phyloP scores from a whole-genome alignment of 2,113 vertebrate species.

The Bostrychus sinensis region DNA sequence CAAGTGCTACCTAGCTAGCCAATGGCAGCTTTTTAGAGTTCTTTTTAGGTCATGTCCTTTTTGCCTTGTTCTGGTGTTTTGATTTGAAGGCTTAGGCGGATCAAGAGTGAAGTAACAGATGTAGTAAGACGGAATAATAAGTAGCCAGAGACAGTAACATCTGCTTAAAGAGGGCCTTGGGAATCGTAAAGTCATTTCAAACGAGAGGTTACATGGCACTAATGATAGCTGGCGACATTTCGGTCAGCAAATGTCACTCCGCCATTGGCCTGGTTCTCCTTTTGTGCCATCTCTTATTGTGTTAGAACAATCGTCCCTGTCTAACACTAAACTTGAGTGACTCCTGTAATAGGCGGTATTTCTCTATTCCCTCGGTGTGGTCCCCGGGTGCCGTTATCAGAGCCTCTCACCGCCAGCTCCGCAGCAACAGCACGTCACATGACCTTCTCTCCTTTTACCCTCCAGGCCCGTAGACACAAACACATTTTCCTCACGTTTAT shows the following conservation, averaged over 20 bases:
- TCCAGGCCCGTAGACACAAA: conserved; percentile 13
- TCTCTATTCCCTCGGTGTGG: not conserved
- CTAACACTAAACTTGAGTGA: conserved; percentile 22
- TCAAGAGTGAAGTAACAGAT: not conserved
- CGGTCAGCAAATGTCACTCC: not conserved
- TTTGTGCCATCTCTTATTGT: not conserved
- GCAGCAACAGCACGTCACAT: conserved; percentile 62
- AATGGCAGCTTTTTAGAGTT: too few relatives aligned
- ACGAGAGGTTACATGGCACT: not conserved
- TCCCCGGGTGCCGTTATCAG: conserved; percentile 26
- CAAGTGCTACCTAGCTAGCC: not conserved
- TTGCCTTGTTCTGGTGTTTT: not conserved
- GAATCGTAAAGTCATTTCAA: not conserved
- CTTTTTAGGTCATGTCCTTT: too few relatives aligned
- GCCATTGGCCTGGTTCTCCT: not conserved
- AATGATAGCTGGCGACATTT: not conserved
- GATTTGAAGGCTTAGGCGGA: not conserved
- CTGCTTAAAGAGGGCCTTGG: not conserved
- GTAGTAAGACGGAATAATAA: too few relatives aligned
- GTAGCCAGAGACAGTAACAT: too few relatives aligned
- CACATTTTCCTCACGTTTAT: not conserved
- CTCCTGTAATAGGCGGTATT: not conserved
- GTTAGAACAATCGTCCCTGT: not conserved
- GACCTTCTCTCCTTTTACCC: conserved; percentile 30
- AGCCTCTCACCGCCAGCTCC: conserved; percentile 42